A percentile compares a stretch with the other conserved stretches of the same genome.
These are phyloP conservation scores for Triplophysa tibetana DNA, from an alignment of 2,113 vertebrate species.

Conservation along the genomic window DNA sequence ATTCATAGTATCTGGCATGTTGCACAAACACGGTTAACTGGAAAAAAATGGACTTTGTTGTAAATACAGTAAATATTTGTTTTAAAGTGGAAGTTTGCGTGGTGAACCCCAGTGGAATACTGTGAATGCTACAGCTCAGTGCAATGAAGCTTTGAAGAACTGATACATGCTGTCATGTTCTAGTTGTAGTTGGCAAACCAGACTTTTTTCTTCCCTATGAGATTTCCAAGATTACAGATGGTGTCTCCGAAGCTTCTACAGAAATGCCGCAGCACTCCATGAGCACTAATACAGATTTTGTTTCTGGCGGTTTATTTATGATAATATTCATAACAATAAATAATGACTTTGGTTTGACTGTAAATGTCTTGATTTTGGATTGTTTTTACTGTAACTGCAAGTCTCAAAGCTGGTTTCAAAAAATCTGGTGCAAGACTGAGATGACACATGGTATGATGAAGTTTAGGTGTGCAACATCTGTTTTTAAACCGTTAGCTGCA, in stretches of 20 bases:
- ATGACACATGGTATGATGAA: slow-evolving; percentile 3
- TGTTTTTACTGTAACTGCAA: not conserved
- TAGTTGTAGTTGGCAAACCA: slow-evolving; percentile 15
- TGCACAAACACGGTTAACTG: not conserved
- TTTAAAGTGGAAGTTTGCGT: not conserved
- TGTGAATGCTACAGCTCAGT: not conserved
- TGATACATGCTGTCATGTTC: slow-evolving; percentile 24
- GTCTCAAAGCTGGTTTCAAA: not conserved
- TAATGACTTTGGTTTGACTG: too few relatives aligned
- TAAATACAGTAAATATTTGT: not conserved
- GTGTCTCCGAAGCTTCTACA: not conserved
- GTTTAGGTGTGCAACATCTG: slow-evolving; percentile 22
- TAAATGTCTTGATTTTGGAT: not conserved
- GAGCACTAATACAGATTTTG: not conserved
- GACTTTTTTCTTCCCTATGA: slow-evolving; percentile 13
- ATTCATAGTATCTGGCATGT: not conserved
- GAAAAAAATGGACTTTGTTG: not conserved
- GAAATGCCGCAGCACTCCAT: not conserved
- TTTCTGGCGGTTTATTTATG: not conserved
- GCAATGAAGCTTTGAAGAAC: slow-evolving; percentile 17
- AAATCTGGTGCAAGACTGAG: not conserved
- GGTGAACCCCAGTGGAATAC: not conserved
- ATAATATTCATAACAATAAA: not conserved
- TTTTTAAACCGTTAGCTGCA: slow-evolving; percentile 13
- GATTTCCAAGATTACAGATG: slow-evolving; percentile 10